phyloP scores from a whole-genome alignment of 2,797 vertebrate species.

The Galaxias olidus region DNA sequence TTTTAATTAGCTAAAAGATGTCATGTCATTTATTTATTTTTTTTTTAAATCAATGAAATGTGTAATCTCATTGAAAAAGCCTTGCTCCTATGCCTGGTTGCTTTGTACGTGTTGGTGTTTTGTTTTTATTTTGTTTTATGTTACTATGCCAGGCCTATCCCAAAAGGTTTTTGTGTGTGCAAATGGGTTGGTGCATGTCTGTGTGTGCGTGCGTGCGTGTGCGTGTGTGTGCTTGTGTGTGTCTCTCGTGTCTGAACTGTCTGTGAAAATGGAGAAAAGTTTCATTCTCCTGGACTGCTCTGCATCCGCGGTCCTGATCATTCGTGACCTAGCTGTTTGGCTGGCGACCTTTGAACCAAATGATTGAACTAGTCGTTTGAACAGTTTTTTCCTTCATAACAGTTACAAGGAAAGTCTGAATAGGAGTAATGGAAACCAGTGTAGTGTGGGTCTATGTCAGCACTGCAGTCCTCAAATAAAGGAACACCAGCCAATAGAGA shows the following conservation, averaged over 20 bases:
- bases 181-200: too few relatives aligned
- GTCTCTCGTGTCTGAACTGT: not conserved
- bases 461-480: too few relatives aligned
- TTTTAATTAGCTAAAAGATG: constrained; percentile 71
- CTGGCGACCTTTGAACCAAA: too few relatives aligned
- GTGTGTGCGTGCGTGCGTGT: too few relatives aligned
- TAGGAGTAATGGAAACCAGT: too few relatives aligned
- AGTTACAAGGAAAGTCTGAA: too few relatives aligned
- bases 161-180: constrained; percentile 13
- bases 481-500: too few relatives aligned
- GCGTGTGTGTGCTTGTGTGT: too few relatives aligned
- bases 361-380: too few relatives aligned
- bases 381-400: too few relatives aligned
- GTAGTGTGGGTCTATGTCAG: too few relatives aligned
- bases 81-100: constrained; percentile 39
- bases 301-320: not conserved
- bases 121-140: constrained; percentile 1
- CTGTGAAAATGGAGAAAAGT: constrained; percentile 6
- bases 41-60: constrained; percentile 68
- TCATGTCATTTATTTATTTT: constrained; percentile 61
- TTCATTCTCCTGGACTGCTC: not conserved
- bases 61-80: constrained; percentile 62
- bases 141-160: constrained; percentile 32
- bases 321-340: not conserved
- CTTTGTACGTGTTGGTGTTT: constrained; percentile 28